Base-by-base conservation (phyloP, 2,888 invertebrate species). In the Melieria picta region DNA sequence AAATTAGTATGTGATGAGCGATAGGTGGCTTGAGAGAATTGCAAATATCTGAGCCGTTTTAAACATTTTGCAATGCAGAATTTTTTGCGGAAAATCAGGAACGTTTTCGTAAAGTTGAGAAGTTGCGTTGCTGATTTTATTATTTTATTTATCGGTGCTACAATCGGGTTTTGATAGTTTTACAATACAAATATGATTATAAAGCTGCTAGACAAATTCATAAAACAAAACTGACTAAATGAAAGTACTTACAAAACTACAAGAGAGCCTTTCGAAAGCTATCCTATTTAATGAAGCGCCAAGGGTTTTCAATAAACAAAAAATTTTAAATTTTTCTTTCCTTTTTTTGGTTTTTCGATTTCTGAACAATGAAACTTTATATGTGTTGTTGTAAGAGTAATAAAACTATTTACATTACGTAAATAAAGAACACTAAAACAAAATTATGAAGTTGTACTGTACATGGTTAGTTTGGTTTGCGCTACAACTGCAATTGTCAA, bases 251-350 rank as follows among this genome's bases (percentile, higher is more conserved):
- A 86, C 85, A 86, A 86, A 86, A 85, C 85, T 86, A 86, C 84
- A 84, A 85, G 82, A 86, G 85, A 85, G 85, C 86, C 85, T 83
- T 81, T 84, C 81, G 86, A 85, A 82, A 85, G 86, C 86, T 86
- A 86, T 86, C 86, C 86, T 86, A 86, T 85, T 83, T 79, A 86
- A 86, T 86, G 86, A 85, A 86, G 86, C 85, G 85, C 84, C 85
- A 86, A 82, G 85, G 84, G 84, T 84, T 84, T 91, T 90, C 55
- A 69, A 79, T 82, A 92, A 91, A 91, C 88, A 89, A 91, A 91
- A 16, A 92, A 91, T 90, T 91, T 90, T 91, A 91, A 90, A 91
- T 91, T 90, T 91, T 91, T 91, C 88, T 87, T 88, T 91, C 89
- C 89, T 88, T 62, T 72, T 72, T 72, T 90, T 30, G 89, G 88